Conservation (phyloP, 2,888 invertebrate species). For the Melanargia galathea region DNA sequence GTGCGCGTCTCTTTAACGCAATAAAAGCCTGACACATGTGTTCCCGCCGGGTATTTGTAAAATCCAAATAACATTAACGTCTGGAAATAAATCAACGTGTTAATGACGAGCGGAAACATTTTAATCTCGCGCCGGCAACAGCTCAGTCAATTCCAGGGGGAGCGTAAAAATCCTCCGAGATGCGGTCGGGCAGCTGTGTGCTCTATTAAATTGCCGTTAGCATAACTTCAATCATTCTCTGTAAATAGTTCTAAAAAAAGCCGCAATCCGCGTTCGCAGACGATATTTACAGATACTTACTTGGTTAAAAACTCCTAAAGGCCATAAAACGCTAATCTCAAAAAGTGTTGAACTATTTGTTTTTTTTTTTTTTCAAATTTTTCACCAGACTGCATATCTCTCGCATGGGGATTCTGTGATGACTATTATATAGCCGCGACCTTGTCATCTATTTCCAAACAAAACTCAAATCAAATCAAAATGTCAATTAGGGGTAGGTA, state of each 20-base stretch:
- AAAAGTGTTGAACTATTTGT: too few species aligned
- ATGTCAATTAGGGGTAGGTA: too few species aligned
- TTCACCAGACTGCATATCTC: too few species aligned
- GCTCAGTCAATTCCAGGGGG: conserved; percentile 11
- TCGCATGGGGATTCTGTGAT: too few species aligned
- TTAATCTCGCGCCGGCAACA: conserved; percentile 9
- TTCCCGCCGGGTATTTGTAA: not conserved
- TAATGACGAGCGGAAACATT: conserved; percentile 6
- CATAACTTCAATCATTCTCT: conserved; percentile 7
- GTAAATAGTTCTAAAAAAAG: not conserved
- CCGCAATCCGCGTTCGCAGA: not conserved
- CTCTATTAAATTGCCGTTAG: conserved; percentile 13
- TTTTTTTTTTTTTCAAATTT: too few species aligned
- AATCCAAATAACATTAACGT: conserved; percentile 5
- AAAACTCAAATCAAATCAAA: too few species aligned
- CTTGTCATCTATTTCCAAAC: too few species aligned
- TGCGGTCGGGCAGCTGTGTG: conserved; percentile 2
- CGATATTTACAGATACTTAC: too few species aligned
- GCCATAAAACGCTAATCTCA: too few species aligned
- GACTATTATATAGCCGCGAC: too few species aligned
- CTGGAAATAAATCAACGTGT: conserved; percentile 12
- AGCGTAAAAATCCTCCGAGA: conserved; percentile 12
- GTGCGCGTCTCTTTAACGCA: too few species aligned
- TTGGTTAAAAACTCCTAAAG: too few species aligned
- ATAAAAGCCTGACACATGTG: not conserved